Conservation (phyloP, 2,113 vertebrate genomes). For the Apodemus speciosus region DNA sequence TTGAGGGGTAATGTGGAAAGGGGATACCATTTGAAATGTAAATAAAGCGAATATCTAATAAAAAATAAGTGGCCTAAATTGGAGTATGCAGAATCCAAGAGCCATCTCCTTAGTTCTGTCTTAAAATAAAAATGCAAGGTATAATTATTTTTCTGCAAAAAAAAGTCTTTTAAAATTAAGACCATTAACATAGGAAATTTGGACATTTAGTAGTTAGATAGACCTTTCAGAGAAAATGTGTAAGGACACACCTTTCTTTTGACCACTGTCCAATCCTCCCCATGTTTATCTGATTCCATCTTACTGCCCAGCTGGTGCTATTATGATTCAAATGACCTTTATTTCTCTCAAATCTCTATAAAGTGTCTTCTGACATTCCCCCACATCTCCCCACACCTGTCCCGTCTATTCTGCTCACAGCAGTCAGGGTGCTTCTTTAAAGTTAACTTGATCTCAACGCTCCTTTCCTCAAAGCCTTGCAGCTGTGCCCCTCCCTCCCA, state of each 20-base stretch:
- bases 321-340: background rate
- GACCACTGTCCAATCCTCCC: background rate
- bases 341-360: background rate
- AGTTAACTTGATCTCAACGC: background rate
- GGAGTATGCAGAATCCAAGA: background rate
- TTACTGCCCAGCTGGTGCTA: background rate
- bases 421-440: background rate
- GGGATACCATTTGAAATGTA: too few relatives aligned
- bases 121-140: slow-evolving; percentile 27
- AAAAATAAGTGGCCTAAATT: background rate
- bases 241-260: background rate
- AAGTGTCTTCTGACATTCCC: background rate
- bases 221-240: slow-evolving; percentile 33
- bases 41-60: too few relatives aligned
- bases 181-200: background rate
- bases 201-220: slow-evolving; percentile 43
- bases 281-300: background rate
- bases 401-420: background rate
- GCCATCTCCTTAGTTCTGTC: background rate
- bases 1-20: too few relatives aligned
- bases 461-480: background rate
- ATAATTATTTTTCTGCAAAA: background rate
- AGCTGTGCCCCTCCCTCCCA: too few relatives aligned
- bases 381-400: background rate
- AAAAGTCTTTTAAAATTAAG: slow-evolving; percentile 15